phyloP scores from a whole-genome alignment of 2,797 vertebrate genomes.

The Decapterus maruadsi region DNA sequence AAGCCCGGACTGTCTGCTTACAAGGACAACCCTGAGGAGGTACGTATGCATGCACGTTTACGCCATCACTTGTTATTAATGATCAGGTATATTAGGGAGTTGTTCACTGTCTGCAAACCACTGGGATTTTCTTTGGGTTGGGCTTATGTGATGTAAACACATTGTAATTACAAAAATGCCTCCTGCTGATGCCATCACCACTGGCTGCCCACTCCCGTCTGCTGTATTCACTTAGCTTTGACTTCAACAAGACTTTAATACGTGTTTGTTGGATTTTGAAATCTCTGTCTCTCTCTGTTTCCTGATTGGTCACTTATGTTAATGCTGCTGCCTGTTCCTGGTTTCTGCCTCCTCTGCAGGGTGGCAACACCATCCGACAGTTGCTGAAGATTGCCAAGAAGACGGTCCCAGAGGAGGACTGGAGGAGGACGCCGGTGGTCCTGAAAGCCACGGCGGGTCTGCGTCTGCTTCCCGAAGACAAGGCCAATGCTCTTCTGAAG shows the following conservation, averaged over 20 bases:
- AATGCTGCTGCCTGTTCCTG: not conserved
- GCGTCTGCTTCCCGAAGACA: slow-evolving; percentile 91
- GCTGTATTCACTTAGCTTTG: slow-evolving; percentile 22
- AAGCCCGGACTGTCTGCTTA: slow-evolving; percentile 98
- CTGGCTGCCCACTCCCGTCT: slow-evolving; percentile 40
- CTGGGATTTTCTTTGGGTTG: slow-evolving; percentile 65
- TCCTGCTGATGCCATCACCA: slow-evolving; percentile 44
- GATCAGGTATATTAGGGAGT: slow-evolving; percentile 53
- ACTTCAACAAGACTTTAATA: slow-evolving; percentile 14
- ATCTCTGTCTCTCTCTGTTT: not conserved
- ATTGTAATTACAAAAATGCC: slow-evolving; percentile 65
- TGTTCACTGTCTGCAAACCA: slow-evolving; percentile 53
- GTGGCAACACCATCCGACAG: slow-evolving; percentile 90
- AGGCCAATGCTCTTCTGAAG: slow-evolving; percentile 90
- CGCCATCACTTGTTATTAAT: slow-evolving; percentile 54
- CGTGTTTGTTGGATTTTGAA: slow-evolving; percentile 8
- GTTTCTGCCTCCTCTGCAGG: slow-evolving; percentile 79
- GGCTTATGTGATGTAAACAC: slow-evolving; percentile 65
- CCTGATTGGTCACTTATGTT: not conserved
- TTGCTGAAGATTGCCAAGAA: slow-evolving; percentile 93
- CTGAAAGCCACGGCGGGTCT: slow-evolving; percentile 97
- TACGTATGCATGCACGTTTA: slow-evolving; percentile 76
- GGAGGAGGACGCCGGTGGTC: slow-evolving; percentile 94
- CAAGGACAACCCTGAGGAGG: slow-evolving; percentile 93
- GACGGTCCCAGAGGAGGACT: slow-evolving; percentile 91